Evolutionary conservation across 2,113 vertebrate genomes (phyloP).

Genomic region (Himantopus leucocephalus): DNA sequence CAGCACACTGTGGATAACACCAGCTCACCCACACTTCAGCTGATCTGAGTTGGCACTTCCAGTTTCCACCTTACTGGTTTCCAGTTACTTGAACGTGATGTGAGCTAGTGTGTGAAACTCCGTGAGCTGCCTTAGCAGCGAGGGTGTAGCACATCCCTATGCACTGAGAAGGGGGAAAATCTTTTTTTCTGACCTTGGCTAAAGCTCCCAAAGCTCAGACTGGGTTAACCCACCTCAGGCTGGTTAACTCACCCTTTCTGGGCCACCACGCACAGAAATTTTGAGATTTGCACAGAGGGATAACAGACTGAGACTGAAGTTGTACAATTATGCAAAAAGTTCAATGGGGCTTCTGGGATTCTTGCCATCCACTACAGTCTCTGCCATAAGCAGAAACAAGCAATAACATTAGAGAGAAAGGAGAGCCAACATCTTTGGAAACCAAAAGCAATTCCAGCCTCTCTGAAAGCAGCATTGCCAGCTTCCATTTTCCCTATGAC

Average conservation of each 20-base stretch:
- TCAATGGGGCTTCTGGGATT: not conserved
- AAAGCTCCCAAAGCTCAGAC: not conserved
- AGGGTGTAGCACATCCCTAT: not conserved
- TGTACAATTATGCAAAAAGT: not conserved
- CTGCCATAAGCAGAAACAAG: not conserved
- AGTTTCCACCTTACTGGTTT: slow-evolving; percentile 3
- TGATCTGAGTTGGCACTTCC: not conserved
- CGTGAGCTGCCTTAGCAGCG: not conserved
- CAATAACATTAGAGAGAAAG: not conserved
- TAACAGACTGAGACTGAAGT: not conserved
- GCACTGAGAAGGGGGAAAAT: not conserved
- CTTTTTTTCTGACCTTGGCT: not conserved
- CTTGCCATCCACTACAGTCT: not conserved
- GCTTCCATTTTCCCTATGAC: not conserved
- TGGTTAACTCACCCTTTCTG: not conserved
- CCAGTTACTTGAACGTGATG: not conserved
- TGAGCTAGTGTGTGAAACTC: not conserved
- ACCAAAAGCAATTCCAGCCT: not conserved
- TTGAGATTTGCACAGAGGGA: not conserved
- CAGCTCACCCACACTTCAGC: not conserved
- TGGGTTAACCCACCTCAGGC: not conserved
- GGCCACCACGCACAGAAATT: not conserved
- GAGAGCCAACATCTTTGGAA: not conserved
- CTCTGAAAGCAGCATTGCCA: not conserved
- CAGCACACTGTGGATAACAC: accelerated